phyloP scores from a whole-genome alignment of 30 jellyfish, hydroid and myxozoan species.

The Chrysaora quinquecirrha region DNA sequence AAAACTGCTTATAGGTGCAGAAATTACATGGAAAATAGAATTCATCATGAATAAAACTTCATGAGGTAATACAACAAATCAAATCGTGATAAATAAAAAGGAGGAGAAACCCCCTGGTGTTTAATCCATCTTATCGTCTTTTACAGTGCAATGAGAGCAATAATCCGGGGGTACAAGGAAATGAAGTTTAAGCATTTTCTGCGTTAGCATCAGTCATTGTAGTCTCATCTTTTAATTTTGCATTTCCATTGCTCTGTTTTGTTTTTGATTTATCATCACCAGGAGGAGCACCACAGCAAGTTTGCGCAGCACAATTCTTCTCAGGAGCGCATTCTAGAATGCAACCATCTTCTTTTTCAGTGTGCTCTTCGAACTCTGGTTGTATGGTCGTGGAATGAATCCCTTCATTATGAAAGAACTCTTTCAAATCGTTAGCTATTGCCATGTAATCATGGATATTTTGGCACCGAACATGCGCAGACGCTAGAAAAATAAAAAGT shows the following conservation, averaged over 20 bases:
- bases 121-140: too few relatives aligned
- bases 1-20: too few relatives aligned
- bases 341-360: conserved; percentile 73
- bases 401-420: conserved; percentile 93
- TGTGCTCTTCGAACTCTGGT: conserved; percentile 81
- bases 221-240: too few relatives aligned
- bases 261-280: neutral
- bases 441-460: conserved; percentile 84
- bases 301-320: conserved; percentile 70
- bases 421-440: conserved; percentile 73
- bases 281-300: conserved; percentile 66
- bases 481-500: conserved; percentile 47
- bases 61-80: too few relatives aligned
- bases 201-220: too few relatives aligned
- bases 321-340: conserved; percentile 75
- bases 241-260: neutral
- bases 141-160: too few relatives aligned
- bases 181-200: too few relatives aligned
- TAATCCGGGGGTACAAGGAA: too few relatives aligned
- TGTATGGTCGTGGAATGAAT: conserved; percentile 86
- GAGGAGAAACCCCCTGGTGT: too few relatives aligned
- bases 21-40: too few relatives aligned
- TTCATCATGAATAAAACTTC: too few relatives aligned
- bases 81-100: too few relatives aligned
- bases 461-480: conserved; percentile 97